A percentile compares a stretch with the other conserved stretches of the same genome.
Conservation (phyloP, 2,888 invertebrate species). For the Nomada fucata region DNA sequence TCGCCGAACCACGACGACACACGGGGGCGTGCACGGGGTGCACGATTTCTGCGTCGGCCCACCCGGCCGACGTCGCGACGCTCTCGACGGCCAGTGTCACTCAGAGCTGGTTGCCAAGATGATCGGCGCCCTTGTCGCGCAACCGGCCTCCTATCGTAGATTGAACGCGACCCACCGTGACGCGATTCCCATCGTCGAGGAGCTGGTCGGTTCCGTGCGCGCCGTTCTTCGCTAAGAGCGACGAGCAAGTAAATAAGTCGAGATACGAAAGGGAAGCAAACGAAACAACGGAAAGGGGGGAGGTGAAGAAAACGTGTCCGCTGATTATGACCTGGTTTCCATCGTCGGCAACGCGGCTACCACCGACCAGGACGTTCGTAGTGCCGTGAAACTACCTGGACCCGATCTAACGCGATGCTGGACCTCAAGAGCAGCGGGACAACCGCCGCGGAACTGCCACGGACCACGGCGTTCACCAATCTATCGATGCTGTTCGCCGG, state of each 20-base stretch:
- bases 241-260: too few species aligned
- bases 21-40: slow-evolving; percentile 35
- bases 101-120: slow-evolving; percentile 79
- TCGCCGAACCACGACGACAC: not conserved
- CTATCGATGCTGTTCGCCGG: slow-evolving; percentile 98
- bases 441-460: slow-evolving; percentile 95
- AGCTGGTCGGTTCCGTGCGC: not conserved
- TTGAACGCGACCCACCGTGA: slow-evolving; percentile 27
- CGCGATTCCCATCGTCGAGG: slow-evolving; percentile 15
- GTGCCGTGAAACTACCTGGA: slow-evolving; percentile 50
- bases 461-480: slow-evolving; percentile 96
- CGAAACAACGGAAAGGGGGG: too few species aligned
- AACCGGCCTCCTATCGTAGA: slow-evolving; percentile 40
- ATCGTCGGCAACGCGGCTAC: slow-evolving; percentile 30
- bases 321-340: slow-evolving; percentile 63
- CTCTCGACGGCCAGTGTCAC: slow-evolving; percentile 73
- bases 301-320: slow-evolving; percentile 3
- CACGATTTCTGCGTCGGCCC: slow-evolving; percentile 15
- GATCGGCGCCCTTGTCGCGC: slow-evolving; percentile 73
- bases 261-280: too few species aligned
- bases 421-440: slow-evolving; percentile 97
- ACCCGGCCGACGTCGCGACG: slow-evolving; percentile 34
- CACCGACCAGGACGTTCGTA: slow-evolving; percentile 54
- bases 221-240: slow-evolving; percentile 4
- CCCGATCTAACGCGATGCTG: slow-evolving; percentile 87